phyloP scores from a whole-genome alignment of 2,113 vertebrate species.

The Antechinus flavipes region DNA sequence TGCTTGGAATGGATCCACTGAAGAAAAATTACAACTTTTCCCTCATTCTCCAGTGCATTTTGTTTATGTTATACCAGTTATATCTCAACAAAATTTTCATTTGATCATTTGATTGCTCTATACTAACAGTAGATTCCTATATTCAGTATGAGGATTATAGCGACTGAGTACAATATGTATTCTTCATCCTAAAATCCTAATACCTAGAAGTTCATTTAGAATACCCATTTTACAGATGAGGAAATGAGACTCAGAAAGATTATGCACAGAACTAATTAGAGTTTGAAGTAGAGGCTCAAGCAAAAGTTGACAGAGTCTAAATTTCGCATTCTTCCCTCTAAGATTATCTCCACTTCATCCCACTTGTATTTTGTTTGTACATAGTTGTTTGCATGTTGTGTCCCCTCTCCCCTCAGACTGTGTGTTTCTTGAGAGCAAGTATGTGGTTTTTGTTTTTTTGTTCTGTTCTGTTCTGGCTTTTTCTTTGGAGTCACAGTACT shows the following conservation, averaged over 20 bases:
- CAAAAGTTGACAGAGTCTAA: not conserved
- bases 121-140: not conserved
- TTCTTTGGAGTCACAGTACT: not conserved
- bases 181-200: not conserved
- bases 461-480: too few species aligned
- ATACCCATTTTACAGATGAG: not conserved
- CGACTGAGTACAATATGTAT: not conserved
- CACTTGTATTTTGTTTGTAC: not conserved
- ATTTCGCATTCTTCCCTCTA: not conserved
- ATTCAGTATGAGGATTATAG: not conserved
- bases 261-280: not conserved
- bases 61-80: not conserved
- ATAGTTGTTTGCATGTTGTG: not conserved
- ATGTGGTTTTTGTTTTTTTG: not conserved
- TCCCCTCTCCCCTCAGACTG: not conserved
- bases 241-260: not conserved
- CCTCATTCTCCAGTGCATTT: not conserved
- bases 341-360: not conserved
- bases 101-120: not conserved
- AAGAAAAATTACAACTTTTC: not conserved
- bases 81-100: not conserved
- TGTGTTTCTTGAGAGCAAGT: not conserved
- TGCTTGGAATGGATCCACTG: not conserved
- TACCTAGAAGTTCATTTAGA: not conserved
- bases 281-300: too few species aligned